Percentiles rank a stretch among this genome's conserved stretches.
phyloP scores from a whole-genome alignment of 2,888 invertebrate genomes.

The Meteorus cinctellus region DNA sequence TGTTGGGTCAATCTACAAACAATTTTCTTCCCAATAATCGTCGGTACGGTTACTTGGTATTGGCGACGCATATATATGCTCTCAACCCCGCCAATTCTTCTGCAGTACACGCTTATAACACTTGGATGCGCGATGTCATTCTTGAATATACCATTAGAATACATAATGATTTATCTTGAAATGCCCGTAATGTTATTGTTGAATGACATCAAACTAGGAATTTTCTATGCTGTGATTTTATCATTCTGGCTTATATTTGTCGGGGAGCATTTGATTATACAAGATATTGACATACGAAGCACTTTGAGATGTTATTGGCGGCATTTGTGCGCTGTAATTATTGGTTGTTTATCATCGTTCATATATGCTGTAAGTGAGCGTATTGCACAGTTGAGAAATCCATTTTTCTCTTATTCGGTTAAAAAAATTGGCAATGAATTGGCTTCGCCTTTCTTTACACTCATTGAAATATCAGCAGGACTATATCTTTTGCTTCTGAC shows the following conservation, averaged over 20 bases:
- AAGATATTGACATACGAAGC: conserved; percentile 87
- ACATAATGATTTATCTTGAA: conserved; percentile 89
- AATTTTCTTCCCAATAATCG: conserved; percentile 89
- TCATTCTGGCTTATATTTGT: conserved; percentile 99
- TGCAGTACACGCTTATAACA: conserved; percentile 94
- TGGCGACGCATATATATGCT: conserved; percentile 92
- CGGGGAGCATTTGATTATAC: conserved; percentile 93
- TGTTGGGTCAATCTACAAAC: conserved; percentile 97
- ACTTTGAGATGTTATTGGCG: conserved; percentile 93
- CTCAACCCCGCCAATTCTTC: conserved; percentile 88
- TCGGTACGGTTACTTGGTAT: conserved; percentile 91
- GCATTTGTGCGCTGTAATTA: conserved; percentile 92
- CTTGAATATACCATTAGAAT: conserved; percentile 94
- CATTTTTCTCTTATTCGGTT: conserved; percentile 99
- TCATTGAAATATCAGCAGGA: conserved; percentile 90
- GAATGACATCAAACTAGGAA: conserved; percentile 95
- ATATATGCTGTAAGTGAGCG: conserved; percentile 98
- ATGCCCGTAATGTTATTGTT: conserved; percentile 96
- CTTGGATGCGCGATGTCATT: conserved; percentile 90
- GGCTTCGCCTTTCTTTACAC: conserved; percentile 90
- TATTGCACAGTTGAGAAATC: conserved; percentile 95
- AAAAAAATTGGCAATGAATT: conserved; percentile 92
- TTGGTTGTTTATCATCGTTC: conserved; percentile 93
- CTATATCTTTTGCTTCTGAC: conserved; percentile 94
- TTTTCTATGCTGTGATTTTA: conserved; percentile 95